Evolutionary conservation across 2,888 invertebrate genomes (phyloP).

Genomic region (Lepidochrysops patricia): DNA sequence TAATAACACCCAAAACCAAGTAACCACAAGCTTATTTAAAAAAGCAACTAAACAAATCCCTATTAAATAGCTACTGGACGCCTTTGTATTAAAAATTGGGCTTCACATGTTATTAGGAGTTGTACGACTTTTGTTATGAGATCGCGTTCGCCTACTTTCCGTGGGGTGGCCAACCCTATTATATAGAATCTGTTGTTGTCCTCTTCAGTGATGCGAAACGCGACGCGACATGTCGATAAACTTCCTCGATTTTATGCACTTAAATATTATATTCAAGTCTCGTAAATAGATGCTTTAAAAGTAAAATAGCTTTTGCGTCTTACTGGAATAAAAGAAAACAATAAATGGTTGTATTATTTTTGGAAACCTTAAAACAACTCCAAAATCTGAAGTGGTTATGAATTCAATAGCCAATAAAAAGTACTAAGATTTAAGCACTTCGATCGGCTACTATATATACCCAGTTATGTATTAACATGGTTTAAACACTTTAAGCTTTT

Average conservation of each 20-base stretch:
- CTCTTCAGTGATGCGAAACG: slow-evolving; percentile 29
- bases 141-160: slow-evolving; percentile 37
- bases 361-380: not conserved
- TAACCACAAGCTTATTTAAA: slow-evolving; percentile 26
- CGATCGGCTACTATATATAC: no score
- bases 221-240: not conserved
- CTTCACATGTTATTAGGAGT: slow-evolving; percentile 40
- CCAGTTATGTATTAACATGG: no score
- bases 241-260: not conserved
- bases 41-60: slow-evolving; percentile 38
- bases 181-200: slow-evolving; percentile 38
- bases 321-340: not conserved
- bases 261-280: not conserved
- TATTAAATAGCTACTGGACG: slow-evolving; percentile 61
- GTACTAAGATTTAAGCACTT: no score
- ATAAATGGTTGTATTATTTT: not conserved
- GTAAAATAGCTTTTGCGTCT: not conserved
- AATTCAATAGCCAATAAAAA: no score
- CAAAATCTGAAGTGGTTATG: no score
- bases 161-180: slow-evolving; percentile 48
- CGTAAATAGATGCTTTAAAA: not conserved
- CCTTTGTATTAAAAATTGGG: slow-evolving; percentile 35
- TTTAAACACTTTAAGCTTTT: no score
- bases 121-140: slow-evolving; percentile 53
- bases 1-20: not conserved